Base-by-base conservation (phyloP, 2,888 invertebrate genomes). In the Hirtodrosophila trivittata region DNA sequence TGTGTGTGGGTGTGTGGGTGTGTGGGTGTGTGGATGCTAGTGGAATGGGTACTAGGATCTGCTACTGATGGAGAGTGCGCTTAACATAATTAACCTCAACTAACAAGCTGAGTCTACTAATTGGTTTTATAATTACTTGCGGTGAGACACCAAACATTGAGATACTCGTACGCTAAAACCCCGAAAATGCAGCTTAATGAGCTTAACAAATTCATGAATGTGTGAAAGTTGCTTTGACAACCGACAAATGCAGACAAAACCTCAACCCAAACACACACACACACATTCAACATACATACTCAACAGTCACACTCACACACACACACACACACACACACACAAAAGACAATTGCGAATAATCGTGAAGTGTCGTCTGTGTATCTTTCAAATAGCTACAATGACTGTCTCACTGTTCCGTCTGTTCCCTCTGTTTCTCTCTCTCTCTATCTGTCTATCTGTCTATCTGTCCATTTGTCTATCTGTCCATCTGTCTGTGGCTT, bases 221-320 rank as follows among this genome's bases (percentile, higher is more conserved):
- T 83, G 87, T 83, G 82, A 85, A 87, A 87, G 82, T 83, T 87
- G 86, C 82, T 87, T 85, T 83, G 82, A 83, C 82, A 83, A 83
- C 82, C 82, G 86, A 74, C 82, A 86, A 81, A 65, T 77, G 81
- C 82, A 77, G 75, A 84, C 71, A 73, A 60, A 51, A 56, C 66
- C 58, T 51, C 60, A 62, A 54, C 25, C 32, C 45, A 5, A 9
- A 35, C 26, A 42, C 41, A 38, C 35, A 13, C 35, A 21, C 26
- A 43, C 14, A 37, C 21, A 21, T 7, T 28, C 9, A 9, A 9
- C 9, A 28, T 9, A 28, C 28, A 28, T 28, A 28, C n/a, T 9
- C 28, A 28, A 28, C 9, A 35, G n/a, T n/a, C 13, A 46, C 14
- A 16, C 6, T 21, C 18, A 21, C n/a, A n/a, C n/a, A n/a, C 3